Evolutionary conservation across 2,888 invertebrate genomes (phyloP).

Genomic region (Rhopalosiphum nymphaeae): DNA sequence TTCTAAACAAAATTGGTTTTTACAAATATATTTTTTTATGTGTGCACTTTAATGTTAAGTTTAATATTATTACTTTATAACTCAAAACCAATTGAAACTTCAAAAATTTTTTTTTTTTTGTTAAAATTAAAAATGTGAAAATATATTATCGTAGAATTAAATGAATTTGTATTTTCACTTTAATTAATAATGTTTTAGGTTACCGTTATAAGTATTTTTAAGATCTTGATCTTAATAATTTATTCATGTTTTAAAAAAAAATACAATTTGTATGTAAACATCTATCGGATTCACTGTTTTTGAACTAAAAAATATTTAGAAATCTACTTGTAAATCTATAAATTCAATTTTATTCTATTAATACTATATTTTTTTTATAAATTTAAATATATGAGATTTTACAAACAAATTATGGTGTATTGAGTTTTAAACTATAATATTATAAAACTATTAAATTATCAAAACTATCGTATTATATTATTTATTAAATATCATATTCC

Average conservation of each 20-base stretch:
- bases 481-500: not conserved
- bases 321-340: not conserved
- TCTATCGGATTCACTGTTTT: slow-evolving; percentile 20
- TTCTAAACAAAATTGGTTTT: not conserved
- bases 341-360: slow-evolving; percentile 26
- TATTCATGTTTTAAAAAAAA: not conserved
- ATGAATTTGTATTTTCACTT: not conserved
- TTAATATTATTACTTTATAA: slow-evolving; percentile 24
- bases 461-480: not conserved
- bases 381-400: slow-evolving; percentile 37
- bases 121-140: not conserved
- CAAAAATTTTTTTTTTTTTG: not conserved
- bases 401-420: not conserved
- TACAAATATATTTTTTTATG: slow-evolving; percentile 40
- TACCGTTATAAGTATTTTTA: slow-evolving; percentile 24
- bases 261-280: not conserved
- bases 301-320: slow-evolving; percentile 24
- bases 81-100: not conserved
- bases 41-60: slow-evolving; percentile 37
- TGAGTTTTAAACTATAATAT: slow-evolving; percentile 4
- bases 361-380: slow-evolving; percentile 22
- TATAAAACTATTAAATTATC: not conserved
- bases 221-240: slow-evolving; percentile 16
- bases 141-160: not conserved
- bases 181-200: not conserved